Evolutionary conservation across 2,888 invertebrate genomes (phyloP), one percentile per base, ranked within the genome.

Genomic region (Oscheius sp.): DNA sequence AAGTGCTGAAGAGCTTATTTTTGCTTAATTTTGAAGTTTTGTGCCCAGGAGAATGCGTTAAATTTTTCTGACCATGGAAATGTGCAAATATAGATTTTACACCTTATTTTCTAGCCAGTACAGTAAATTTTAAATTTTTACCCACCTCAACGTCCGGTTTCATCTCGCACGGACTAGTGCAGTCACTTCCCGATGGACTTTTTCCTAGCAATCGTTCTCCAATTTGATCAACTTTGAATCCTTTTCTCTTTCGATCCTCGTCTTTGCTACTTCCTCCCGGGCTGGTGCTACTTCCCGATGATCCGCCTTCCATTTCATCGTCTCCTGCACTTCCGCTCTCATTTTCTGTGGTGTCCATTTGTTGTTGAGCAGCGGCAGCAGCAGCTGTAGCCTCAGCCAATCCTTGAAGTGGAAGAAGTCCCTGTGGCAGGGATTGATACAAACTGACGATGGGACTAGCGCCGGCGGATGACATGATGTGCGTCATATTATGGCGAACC

Each of bases 191-290:
- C 45, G 73, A 55, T 23, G 81, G 78, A 23, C 78, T 78, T 55
- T 85, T 84, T 25, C 73, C 80, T 41, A 77, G 84, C 49, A 86
- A 77, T 7, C 76, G 52, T 41, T 74, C 77, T 7, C 82, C 77
- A 69, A 88, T 85, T 45, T 84, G 80, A 78, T 95, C 94, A 69
- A 95, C 89, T 85, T 94, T 94, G 84, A 93, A 93, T 0, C 95
- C 94, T 64, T 93, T 93, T 0, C 95, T 95, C 89, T 96, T 96
- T 82, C 96, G 92, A 16, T 77, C 80, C 29, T 81, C 79, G 35
- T 77, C 68, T 41, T 78, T 76, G 7, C 77, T 74, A 70, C 79
- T 77, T 41, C 75, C 75, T 21, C 75, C 71, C 25, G 79, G 76
- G 3, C 76, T 76, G 23, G 77, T 72, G 59, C 78, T 70, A 16